Base-by-base conservation (phyloP, 1,140 invertebrate species). In the Listronotus oregonensis region DNA sequence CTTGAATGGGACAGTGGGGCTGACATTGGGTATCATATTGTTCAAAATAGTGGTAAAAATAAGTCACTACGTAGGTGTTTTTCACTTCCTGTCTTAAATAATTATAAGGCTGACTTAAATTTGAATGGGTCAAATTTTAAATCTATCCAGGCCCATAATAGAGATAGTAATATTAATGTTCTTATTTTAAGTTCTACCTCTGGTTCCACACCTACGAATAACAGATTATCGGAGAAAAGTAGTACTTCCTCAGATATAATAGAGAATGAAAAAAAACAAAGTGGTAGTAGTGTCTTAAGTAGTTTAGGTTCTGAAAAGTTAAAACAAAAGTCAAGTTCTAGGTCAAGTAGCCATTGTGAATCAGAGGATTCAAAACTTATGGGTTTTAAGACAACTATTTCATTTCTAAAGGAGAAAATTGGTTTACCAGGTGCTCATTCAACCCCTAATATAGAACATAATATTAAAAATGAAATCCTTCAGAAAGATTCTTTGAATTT, bases 1-100 rank as follows among this genome's bases (percentile, higher is more conserved):
- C 75, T 91, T 3, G 89, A 91, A 79, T 90, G 89, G 89, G 89
- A 90, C 73, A 90, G 86, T 63, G 84, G 89, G 49, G 89, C 88
- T 7, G 89, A 91, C 79, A 89, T 90, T 40, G 90, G 89, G 6
- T 91, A 91, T 78, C 81, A 74, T 43, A 42, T 49, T 1, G 37
- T 21, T 5, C 51, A 37, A 14, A 52, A 52, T 27, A 12, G 9
- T 39, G 15, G 15, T 12, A 40, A 43, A 14, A n/a, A 51, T 17
- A 66, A 65, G 34, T 3, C 21, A 27, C 59, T 71, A 32, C 63
- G 72, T 27, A 76, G 72, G 68, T 74, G 72, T 64, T 40, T 61
- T 21, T 78, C 77, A 3, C 68, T 78, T 12, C 77, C 77, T 14
- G 67, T 54, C 50, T 40, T 75, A 46, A 31, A 46, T 67, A 66